Conservation (phyloP, 2,888 invertebrate species). For the Listrodromus nycthemerus region DNA sequence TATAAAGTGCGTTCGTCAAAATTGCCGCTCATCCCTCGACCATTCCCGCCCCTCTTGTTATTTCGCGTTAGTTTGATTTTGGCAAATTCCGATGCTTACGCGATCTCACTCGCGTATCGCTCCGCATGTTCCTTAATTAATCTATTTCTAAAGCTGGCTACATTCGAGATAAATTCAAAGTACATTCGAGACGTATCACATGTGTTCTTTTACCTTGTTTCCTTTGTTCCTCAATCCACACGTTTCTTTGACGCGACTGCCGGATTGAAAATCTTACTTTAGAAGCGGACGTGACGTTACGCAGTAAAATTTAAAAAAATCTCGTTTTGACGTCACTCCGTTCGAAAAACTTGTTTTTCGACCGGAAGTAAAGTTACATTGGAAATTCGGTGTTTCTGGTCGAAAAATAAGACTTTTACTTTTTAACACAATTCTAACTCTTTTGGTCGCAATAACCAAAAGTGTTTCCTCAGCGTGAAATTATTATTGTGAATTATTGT, state of each 20-base stretch:
- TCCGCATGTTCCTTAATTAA: not conserved
- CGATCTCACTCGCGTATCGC: not conserved
- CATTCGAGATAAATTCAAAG: not conserved
- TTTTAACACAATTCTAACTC: not conserved
- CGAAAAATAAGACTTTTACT: not conserved
- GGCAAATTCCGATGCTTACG: constrained; percentile 17
- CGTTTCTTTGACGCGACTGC: not conserved
- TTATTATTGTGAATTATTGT: constrained; percentile 1
- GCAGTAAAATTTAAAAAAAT: too few relatives aligned
- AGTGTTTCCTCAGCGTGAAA: not conserved
- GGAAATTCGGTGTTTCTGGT: too few relatives aligned
- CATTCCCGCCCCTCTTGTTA: constrained; percentile 22
- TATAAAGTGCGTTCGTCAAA: constrained; percentile 59
- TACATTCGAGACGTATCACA: not conserved
- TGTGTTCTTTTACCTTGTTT: not conserved
- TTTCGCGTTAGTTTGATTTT: constrained; percentile 13
- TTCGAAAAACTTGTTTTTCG: too few relatives aligned
- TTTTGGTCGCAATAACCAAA: not conserved
- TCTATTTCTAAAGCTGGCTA: not conserved
- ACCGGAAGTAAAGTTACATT: too few relatives aligned
- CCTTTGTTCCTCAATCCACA: not conserved
- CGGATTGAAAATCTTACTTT: too few relatives aligned
- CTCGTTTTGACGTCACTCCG: too few relatives aligned
- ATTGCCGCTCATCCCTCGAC: constrained; percentile 35
- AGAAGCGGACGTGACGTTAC: too few relatives aligned